Conservation (phyloP, 2,113 vertebrate genomes). For the Procapra przewalskii region DNA sequence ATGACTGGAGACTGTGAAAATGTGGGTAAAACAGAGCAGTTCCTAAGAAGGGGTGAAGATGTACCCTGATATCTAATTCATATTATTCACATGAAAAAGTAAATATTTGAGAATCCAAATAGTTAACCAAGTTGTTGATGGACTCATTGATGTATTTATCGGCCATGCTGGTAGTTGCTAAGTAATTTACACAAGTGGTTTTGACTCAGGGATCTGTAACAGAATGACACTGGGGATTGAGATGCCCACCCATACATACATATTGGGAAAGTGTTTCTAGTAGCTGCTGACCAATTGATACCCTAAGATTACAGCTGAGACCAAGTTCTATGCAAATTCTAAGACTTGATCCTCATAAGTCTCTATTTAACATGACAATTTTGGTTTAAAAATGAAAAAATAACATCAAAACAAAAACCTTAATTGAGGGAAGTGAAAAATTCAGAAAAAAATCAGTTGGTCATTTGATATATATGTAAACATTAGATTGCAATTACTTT, state of each 20-base stretch:
- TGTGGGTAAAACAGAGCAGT: background rate
- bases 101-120: background rate
- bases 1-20: background rate
- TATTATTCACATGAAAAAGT: background rate
- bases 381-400: background rate
- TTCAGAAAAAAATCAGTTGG: background rate
- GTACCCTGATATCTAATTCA: background rate
- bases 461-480: background rate
- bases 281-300: background rate
- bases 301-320: background rate
- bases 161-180: background rate
- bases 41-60: background rate
- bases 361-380: background rate
- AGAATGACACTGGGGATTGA: background rate
- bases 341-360: background rate
- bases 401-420: background rate
- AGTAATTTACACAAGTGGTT: background rate
- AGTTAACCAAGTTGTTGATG: background rate
- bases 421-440: background rate
- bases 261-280: background rate
- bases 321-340: background rate
- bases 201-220: background rate
- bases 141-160: background rate
- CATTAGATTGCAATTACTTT: background rate
- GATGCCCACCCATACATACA: fast-evolving